These are phyloP conservation scores for Acanthaster planci DNA, from an alignment of 35 echinoderm and acorn worm species.

Conservation along the genomic window DNA sequence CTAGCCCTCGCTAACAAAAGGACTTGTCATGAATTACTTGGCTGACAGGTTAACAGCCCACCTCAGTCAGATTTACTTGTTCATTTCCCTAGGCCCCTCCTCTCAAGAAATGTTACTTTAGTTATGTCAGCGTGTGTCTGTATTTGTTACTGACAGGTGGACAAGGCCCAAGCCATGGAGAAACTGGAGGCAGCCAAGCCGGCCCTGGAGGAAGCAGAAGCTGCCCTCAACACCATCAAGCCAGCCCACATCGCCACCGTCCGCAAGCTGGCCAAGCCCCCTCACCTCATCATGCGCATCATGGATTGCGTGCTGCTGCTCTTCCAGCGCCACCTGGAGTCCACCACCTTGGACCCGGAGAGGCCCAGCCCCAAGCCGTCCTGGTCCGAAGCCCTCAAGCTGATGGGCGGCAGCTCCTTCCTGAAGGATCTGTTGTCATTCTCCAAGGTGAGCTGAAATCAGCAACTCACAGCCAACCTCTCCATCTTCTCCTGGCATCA, in stretches of 20 bases:
- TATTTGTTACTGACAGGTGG: conserved; percentile 52
- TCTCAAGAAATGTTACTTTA: too few relatives aligned
- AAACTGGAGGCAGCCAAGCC: conserved; percentile 94
- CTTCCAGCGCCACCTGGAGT: conserved; percentile 84
- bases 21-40: too few relatives aligned
- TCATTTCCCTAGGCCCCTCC: too few relatives aligned
- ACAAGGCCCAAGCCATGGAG: conserved; percentile 66
- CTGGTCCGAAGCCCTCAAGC: conserved; percentile 80
- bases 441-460: conserved; percentile 36
- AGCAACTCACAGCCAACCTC: background rate
- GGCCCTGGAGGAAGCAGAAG: conserved; percentile 79
- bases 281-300: conserved; percentile 99
- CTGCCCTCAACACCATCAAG: conserved; percentile 96
- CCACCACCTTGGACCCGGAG: conserved; percentile 65
- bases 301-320: conserved; percentile 97
- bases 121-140: background rate
- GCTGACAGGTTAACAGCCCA: too few relatives aligned
- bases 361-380: conserved; percentile 82
- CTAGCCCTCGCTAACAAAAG: too few relatives aligned
- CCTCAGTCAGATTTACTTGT: too few relatives aligned
- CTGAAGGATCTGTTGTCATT: conserved; percentile 58
- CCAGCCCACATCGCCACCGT: conserved; percentile 95
- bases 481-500: too few relatives aligned
- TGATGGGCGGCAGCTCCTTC: conserved; percentile 83
- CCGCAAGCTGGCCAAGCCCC: conserved; percentile 97